Conservation (phyloP, 1,140 invertebrate genomes). For the Aradophagus sp. region DNA sequence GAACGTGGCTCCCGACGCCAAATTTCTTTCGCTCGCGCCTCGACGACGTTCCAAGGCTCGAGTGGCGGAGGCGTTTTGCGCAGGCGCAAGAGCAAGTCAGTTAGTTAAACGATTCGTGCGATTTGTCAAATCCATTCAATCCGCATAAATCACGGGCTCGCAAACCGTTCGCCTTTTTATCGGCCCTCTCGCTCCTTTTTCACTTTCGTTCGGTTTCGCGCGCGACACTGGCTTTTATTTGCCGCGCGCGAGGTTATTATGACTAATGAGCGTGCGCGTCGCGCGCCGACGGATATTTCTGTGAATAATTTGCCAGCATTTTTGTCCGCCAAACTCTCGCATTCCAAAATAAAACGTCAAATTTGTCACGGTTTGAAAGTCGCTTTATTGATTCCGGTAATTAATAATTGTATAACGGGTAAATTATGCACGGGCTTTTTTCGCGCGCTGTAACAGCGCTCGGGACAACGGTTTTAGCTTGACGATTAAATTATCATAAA, state of each 20-base stretch:
- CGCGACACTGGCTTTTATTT: constrained; percentile 25
- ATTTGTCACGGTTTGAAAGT: constrained; percentile 28
- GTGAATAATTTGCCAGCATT: constrained; percentile 50
- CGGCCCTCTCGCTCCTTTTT: no score
- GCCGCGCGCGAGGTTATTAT: constrained; percentile 39
- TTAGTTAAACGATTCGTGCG: constrained; percentile 43
- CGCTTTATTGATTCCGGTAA: no score
- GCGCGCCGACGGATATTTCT: constrained; percentile 31
- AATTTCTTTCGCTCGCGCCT: constrained; percentile 42
- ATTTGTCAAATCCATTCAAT: constrained; percentile 51
- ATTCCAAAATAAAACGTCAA: constrained; percentile 24
- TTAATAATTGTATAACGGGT: no score
- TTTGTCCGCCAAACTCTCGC: constrained; percentile 19
- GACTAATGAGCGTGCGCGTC: constrained; percentile 43
- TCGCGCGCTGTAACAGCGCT: no score
- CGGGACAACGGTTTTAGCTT: no score
- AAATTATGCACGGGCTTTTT: no score
- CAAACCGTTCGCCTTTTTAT: constrained; percentile 12
- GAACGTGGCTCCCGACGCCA: constrained; percentile 31
- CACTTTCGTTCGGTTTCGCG: constrained; percentile 7
- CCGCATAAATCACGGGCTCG: constrained; percentile 39
- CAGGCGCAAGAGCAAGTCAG: no score
- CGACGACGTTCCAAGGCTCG: no score
- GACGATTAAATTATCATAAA: no score
- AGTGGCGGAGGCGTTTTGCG: constrained; percentile 40